Percentiles rank a stretch among this genome's conserved stretches.
Evolutionary conservation across 1,140 invertebrate species (phyloP).

Genomic region (Caenorhabditis latens): DNA sequence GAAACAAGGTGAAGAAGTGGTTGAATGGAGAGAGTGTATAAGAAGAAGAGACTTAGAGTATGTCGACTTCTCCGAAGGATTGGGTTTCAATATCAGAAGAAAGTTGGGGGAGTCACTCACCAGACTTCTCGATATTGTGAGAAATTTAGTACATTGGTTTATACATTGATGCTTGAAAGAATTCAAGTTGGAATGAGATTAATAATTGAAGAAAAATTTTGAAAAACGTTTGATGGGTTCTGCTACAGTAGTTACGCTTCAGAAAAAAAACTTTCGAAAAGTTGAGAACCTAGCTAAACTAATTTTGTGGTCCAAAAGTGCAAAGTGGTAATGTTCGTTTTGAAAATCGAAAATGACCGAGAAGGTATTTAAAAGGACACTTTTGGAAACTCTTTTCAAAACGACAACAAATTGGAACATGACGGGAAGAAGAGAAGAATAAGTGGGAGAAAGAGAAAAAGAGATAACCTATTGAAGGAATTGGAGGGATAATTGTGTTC

Average conservation of each 20-base stretch:
- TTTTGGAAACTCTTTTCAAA: slow-evolving; percentile 42
- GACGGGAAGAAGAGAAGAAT: not conserved
- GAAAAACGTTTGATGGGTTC: not conserved
- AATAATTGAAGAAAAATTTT: not conserved
- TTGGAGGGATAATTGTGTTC: not conserved
- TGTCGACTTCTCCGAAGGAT: slow-evolving; percentile 48
- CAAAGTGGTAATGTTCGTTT: slow-evolving; percentile 39
- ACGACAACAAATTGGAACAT: slow-evolving; percentile 42
- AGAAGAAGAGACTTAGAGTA: slow-evolving; percentile 28
- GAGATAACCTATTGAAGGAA: not conserved
- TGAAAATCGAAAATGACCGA: slow-evolving; percentile 11
- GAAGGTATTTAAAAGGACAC: slow-evolving; percentile 22
- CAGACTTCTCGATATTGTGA: slow-evolving; percentile 34
- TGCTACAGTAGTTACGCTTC: not conserved
- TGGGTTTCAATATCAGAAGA: slow-evolving; percentile 48
- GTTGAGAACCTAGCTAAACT: not conserved
- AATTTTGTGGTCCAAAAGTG: slow-evolving; percentile 45
- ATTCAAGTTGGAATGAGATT: not conserved
- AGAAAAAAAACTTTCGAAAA: not conserved
- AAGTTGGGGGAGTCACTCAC: slow-evolving; percentile 49
- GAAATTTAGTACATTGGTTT: slow-evolving; percentile 21
- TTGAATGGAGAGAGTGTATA: not conserved
- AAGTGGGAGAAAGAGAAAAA: not conserved
- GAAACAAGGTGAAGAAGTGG: slow-evolving; percentile 52
- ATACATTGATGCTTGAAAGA: slow-evolving; percentile 17